Evolutionary conservation across 2,113 vertebrate species (phyloP).

Genomic region (Ctenomys sociabilis): DNA sequence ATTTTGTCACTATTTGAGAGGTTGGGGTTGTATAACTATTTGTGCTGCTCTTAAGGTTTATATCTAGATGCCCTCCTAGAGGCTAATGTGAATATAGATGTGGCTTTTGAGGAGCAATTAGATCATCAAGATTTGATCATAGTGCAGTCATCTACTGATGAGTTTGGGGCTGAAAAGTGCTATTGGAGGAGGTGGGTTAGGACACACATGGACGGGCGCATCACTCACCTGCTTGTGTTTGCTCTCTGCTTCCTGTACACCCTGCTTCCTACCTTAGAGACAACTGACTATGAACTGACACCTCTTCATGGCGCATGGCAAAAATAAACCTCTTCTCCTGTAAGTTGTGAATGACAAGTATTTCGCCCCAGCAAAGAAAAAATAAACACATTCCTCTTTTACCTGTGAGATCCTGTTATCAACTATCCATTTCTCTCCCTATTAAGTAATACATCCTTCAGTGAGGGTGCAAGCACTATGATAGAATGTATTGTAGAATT

Average conservation of each 20-base stretch:
- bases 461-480: not conserved
- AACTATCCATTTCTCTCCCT: not conserved
- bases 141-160: not conserved
- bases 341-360: too few species aligned
- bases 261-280: not conserved
- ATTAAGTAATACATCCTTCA: not conserved
- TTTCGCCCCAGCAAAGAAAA: not conserved
- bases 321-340: not conserved
- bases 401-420: not conserved
- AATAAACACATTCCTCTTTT: not conserved
- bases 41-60: not conserved
- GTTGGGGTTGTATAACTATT: not conserved
- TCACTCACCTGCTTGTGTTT: not conserved
- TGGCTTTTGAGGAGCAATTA: not conserved
- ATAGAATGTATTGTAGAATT: not conserved
- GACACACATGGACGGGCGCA: not conserved
- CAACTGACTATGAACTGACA: not conserved
- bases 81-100: not conserved
- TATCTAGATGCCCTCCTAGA: not conserved
- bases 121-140: not conserved
- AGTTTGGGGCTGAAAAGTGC: not conserved
- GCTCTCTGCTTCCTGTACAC: not conserved
- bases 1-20: slow-evolving; percentile 4
- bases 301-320: not conserved
- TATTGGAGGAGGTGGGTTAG: not conserved